Evolutionary conservation across 2,888 invertebrate species (phyloP), one percentile per base, ranked within the genome.

Genomic region (Buathra laborator): DNA sequence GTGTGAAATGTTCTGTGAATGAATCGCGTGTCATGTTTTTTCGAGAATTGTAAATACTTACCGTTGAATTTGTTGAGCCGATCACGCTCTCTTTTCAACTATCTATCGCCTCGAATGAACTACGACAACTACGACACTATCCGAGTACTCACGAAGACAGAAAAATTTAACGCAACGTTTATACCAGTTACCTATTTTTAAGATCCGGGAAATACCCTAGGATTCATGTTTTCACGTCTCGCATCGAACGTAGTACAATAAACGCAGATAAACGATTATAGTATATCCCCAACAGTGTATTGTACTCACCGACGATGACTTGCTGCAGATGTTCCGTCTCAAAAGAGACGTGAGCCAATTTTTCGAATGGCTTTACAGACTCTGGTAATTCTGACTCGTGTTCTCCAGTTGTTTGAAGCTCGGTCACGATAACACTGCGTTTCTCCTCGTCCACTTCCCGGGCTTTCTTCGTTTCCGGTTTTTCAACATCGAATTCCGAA

Each of bases 391-490:
- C 91, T 90, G 94, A 92, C 93, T 94, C 94, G 70, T 94, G 91
- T 93, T 95, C 94, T 88, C 94, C 95, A 88, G 94, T 93, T 84
- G 94, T 92, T 87, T 92, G 92, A 86, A 94, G 92, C 89, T 95
- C 95, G 71, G 94, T 95, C 79, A 95, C 92, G 74, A 95, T 92
- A 67, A 95, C 88, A 86, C 95, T 94, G 88, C 94, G 94, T 72
- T 94, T 93, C 76, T 92, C 88, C 64, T 92, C 92, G 44, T 92
- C 88, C 5, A 92, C 87, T 81, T 92, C 88, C 72, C 89, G 89
- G 12, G 93, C 92, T 53, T 85, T 90, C 90, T 91, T 94, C 83
- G 89, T 88, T 75, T 85, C 89, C 32, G 91, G 92, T 81, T 89
- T 90, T 6, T 87, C 86, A 3, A 89, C 70, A 37, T 87, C 81